Base-by-base conservation (phyloP, 2,797 vertebrate species). In the Parotocinclus haroldoi region DNA sequence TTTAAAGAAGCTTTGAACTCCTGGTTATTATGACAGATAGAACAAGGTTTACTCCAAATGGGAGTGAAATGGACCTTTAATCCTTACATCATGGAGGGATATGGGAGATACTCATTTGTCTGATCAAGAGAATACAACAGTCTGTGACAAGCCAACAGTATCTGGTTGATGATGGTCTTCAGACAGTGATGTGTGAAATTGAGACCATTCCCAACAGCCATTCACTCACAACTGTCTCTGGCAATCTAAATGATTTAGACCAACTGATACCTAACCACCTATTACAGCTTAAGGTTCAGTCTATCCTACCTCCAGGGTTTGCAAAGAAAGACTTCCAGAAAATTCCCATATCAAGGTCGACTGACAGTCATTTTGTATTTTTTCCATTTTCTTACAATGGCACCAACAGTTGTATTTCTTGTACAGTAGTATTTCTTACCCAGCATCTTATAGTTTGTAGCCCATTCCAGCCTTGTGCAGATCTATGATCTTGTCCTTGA, bases 81-180 rank as follows among this genome's bases (percentile, higher is more conserved):
- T 50, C 48, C 48, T 50, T n/a, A n/a, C 53, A 55, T 55, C 5
- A 38, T 55, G 19, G 53, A 55, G 53, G 53, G 6, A 55, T 55
- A 37, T 55, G 53, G 10, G 18, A 52, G 18, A 55, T 19, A 13
- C 53, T 55, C 27, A n/a, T 55, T 38, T 7, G 13, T 12, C 37
- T 55, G 53, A 9, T 55, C 12, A 55, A 55, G 4, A 55, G 12
- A 55, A 55, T 49, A 49, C 13, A 7, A 49, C 46, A 49, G n/a
- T 50, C 48, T 17, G 14, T 50, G 48, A 50, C n/a, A 11, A 50
- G 48, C 7, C 46, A 48, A 50, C 13, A 50, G 48, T 50, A 50
- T 50, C 48, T 50, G 48, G 12, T n/a, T 50, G 48, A 50, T n/a
- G 6, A 55, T n/a, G 36, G 53, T 13, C 53, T 55, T 55, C 36